A percentile compares a stretch with the other conserved stretches of the same genome.
Conservation (phyloP, 2,113 vertebrate genomes). For the Ivindomyrus marchei region DNA sequence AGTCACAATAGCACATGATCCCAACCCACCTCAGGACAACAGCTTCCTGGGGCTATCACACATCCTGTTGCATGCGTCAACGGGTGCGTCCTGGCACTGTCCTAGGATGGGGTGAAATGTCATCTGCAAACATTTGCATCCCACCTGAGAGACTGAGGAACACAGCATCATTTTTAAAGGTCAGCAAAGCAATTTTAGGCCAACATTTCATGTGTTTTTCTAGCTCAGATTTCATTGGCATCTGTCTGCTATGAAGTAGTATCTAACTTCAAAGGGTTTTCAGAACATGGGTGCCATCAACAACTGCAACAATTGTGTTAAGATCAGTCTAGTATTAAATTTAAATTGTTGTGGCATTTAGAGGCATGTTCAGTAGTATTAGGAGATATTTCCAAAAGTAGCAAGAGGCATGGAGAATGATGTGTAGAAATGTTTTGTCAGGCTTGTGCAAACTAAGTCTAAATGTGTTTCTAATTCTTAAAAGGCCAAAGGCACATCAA, state of each 20-base stretch:
- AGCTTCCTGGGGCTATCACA: conserved; percentile 29
- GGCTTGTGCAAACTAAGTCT: not conserved
- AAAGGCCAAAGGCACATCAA: not conserved
- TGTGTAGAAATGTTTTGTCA: not conserved
- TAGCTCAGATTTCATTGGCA: not conserved
- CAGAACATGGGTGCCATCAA: not conserved
- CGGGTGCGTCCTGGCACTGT: not conserved
- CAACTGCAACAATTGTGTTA: not conserved
- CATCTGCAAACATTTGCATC: not conserved
- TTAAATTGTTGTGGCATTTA: not conserved
- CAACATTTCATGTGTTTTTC: not conserved
- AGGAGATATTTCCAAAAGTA: not conserved
- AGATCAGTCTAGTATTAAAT: not conserved
- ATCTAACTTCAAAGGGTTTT: not conserved
- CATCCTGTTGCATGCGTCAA: conserved; percentile 31
- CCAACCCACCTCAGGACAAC: conserved; percentile 40
- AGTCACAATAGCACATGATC: conserved; percentile 21
- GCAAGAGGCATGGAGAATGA: not conserved
- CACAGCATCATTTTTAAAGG: not conserved
- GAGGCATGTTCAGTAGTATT: not conserved
- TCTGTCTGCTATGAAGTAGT: not conserved
- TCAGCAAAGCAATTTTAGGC: not conserved
- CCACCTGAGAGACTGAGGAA: not conserved
- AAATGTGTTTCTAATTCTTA: not conserved
- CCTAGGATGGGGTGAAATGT: not conserved